Evolutionary conservation across 2,113 vertebrate genomes (phyloP), one percentile per base, ranked within the genome.

Genomic region (Aspidoscelis tigris): DNA sequence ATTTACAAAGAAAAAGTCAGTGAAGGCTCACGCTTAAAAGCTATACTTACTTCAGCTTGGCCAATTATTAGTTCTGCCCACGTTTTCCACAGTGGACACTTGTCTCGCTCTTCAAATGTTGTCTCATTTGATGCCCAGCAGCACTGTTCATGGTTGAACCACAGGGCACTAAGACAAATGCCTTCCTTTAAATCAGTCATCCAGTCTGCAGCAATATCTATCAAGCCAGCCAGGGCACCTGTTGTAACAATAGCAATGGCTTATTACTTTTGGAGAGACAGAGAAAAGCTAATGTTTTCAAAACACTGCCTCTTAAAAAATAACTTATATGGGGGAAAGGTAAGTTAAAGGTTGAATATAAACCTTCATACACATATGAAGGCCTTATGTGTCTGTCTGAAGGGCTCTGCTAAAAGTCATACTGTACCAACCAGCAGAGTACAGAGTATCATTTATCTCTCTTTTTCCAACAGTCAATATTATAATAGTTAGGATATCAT

Each of bases 81-180:
- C n/a, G 97, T 99, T 93, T 99, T 98, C 99, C 99, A 99, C 94
- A 98, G 97, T 0, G 98, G 98, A 94, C 99, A 99, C 91, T 99
- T 99, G 95, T 99, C 98, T 87, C 99, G 94, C 93, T 99, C 98
- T 84, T 98, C 98, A 87, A 99, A 99, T 0, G 99, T 99, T 69
- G 97, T 97, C 89, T 99, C 97, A 84, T 98, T 98, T 84, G 99
- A 99, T 44, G 96, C 97, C 99, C 99, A 99, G 93, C 99, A 99
- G 91, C 99, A 99, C 93, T 99, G 99, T 86, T 99, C 99, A 21
- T 99, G 99, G 94, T 99, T 99, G 94, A 98, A 99, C 98, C 98
- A 99, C 95, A 99, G 94, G 39, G 98, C 98, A 85, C 97, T 97
- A 86, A 99, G 97, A 89, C 99, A 99, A 92, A 99, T 97, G 66